These are phyloP conservation scores for Petrocephalus zakoni DNA, from an alignment of 2,113 vertebrate species.

Conservation along the genomic window DNA sequence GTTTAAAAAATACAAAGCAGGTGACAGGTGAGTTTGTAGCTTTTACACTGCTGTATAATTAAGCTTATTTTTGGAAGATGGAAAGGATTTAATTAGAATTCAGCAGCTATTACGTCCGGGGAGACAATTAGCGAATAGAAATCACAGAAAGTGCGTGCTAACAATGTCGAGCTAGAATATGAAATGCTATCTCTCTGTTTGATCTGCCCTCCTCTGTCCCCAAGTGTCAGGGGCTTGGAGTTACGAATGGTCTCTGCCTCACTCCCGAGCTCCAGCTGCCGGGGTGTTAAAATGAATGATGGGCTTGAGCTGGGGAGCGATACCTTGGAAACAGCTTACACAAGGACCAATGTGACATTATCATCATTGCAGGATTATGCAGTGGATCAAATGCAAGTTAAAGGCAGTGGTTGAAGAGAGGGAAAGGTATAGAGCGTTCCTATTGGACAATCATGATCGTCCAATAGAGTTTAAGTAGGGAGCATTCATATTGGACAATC, in stretches of 20 bases:
- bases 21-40: background rate
- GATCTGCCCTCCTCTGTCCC: background rate
- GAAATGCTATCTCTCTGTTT: background rate
- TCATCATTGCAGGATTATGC: background rate
- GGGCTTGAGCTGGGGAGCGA: background rate
- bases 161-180: background rate
- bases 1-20: too few relatives aligned
- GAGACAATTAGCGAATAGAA: background rate
- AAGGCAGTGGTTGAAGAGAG: background rate
- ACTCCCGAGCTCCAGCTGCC: slow-evolving; percentile 21
- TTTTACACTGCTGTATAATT: background rate
- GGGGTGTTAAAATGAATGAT: slow-evolving; percentile 2
- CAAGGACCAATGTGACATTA: background rate
- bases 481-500: background rate
- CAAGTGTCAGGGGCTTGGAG: background rate
- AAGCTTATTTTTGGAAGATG: background rate
- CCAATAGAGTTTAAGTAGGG: background rate
- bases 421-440: too few relatives aligned
- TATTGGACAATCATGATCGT: background rate
- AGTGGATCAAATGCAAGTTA: background rate
- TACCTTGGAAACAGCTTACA: background rate
- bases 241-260: slow-evolving; percentile 13
- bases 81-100: slow-evolving; percentile 5
- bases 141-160: background rate
- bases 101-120: background rate